Evolutionary conservation across 2,888 invertebrate genomes (phyloP), one percentile per base, ranked within the genome.

Genomic region (Cerastoderma edule): DNA sequence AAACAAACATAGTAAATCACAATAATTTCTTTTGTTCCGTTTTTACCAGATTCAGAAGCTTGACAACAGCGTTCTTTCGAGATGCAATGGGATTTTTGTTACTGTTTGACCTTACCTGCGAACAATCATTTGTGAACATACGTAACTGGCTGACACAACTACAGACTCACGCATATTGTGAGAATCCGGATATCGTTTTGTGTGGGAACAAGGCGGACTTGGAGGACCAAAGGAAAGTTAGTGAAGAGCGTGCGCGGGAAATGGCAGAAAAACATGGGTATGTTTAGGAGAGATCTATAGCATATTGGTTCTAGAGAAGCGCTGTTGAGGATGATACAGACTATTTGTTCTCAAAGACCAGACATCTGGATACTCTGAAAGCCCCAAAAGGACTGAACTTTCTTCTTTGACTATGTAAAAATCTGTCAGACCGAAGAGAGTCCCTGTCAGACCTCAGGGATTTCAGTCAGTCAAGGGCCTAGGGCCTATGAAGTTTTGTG

Each of bases 121-220:
- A 92, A 80, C 90, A 92, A 75, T 92, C 92, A 0, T 92, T 93
- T 70, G 13, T 92, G 24, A 92, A 92, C 82, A 91, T 91, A 10
- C 86, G 92, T 19, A 91, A 92, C 85, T 93, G 93, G 93, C 71
- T 93, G 63, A 87, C 89, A 0, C 92, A 92, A 83, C 83, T 93
- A 53, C 89, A 91, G 82, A 95, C 96, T 2, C 97, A 98, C 92
- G 97, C 97, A 39, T 96, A 97, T 90, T 96, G 96, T 91, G 97
- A 97, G 87, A 95, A 96, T 80, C 98, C 99, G 0, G 99, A 99
- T 91, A 96, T 99, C 84, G 96, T 99, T 67, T 94, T 99, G 57
- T 98, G 98, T 91, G 99, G 99, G 16, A 99, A 99, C 93, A 99
- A 99, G 93, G 96, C 96, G 80, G 99, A 99, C 93, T 93, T 99